Percentiles rank a stretch among this genome's conserved stretches.
phyloP scores from a whole-genome alignment of 2,113 vertebrate species.

The Lagopus leucura region DNA sequence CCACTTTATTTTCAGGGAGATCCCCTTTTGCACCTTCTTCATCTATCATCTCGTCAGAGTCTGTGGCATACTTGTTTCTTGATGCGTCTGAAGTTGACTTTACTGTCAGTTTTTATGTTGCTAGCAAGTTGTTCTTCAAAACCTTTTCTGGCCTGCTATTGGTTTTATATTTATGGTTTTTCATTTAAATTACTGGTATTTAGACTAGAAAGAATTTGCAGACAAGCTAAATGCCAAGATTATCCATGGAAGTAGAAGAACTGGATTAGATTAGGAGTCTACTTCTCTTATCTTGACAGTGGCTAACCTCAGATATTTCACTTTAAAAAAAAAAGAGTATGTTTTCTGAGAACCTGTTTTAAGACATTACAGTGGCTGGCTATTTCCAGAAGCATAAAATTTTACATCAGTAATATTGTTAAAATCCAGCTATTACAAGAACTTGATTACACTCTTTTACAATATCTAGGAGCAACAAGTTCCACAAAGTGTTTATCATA shows the following conservation, averaged over 20 bases:
- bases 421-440: background rate
- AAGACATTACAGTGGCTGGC: background rate
- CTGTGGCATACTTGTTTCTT: background rate
- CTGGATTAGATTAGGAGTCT: slow-evolving; percentile 36
- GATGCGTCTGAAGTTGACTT: background rate
- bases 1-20: too few relatives aligned
- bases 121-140: slow-evolving; percentile 36
- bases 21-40: background rate
- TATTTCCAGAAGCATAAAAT: background rate
- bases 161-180: slow-evolving; percentile 44
- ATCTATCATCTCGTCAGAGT: background rate
- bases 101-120: background rate
- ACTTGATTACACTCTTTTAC: background rate
- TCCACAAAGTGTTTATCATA: background rate
- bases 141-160: slow-evolving; percentile 3
- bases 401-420: background rate
- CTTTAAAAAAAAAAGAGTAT: background rate
- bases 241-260: slow-evolving; percentile 22
- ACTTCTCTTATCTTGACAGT: slow-evolving; percentile 39
- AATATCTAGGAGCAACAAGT: background rate
- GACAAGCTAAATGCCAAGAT: slow-evolving; percentile 45
- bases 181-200: slow-evolving; percentile 44
- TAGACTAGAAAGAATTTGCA: slow-evolving; percentile 57
- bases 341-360: background rate
- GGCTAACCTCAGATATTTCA: slow-evolving; percentile 7